Conservation (phyloP, 2,113 vertebrate species). For the Thamnophis sirtalis region DNA sequence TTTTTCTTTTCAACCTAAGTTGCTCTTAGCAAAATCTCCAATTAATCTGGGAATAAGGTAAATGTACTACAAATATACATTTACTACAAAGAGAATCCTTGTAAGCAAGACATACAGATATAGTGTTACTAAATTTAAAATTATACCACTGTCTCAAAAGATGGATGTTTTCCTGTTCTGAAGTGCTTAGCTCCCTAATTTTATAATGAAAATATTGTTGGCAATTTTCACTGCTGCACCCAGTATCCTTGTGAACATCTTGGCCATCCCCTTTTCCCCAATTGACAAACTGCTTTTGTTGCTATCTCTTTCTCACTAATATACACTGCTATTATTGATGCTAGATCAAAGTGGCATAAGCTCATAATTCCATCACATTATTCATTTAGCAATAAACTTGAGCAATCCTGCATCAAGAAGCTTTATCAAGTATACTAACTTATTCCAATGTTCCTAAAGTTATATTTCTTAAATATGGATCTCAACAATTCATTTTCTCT, state of each 20-base stretch:
- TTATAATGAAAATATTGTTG: not conserved
- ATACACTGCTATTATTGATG: too few relatives aligned
- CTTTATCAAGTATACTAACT: too few relatives aligned
- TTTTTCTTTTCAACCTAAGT: not conserved
- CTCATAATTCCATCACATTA: too few relatives aligned
- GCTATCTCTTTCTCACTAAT: too few relatives aligned
- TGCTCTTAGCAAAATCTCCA: not conserved
- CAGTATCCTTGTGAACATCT: not conserved
- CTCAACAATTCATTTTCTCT: too few relatives aligned
- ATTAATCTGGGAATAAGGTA: not conserved
- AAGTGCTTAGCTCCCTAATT: not conserved
- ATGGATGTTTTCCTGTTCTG: not conserved
- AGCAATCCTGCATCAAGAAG: too few relatives aligned
- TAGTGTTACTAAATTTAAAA: not conserved
- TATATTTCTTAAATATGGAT: too few relatives aligned
- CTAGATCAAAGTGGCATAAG: too few relatives aligned
- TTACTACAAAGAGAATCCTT: not conserved
- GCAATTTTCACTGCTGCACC: not conserved
- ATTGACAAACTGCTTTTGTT: too few relatives aligned
- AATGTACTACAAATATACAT: not conserved
- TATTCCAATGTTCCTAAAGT: too few relatives aligned
- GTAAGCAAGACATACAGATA: not conserved
- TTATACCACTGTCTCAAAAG: not conserved
- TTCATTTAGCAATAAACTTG: too few relatives aligned
- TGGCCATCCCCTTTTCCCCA: not conserved